A percentile compares a stretch with the other conserved stretches of the same genome.
Evolutionary conservation across 2,888 invertebrate genomes (phyloP).

Genomic region (Perithous albicinctus): DNA sequence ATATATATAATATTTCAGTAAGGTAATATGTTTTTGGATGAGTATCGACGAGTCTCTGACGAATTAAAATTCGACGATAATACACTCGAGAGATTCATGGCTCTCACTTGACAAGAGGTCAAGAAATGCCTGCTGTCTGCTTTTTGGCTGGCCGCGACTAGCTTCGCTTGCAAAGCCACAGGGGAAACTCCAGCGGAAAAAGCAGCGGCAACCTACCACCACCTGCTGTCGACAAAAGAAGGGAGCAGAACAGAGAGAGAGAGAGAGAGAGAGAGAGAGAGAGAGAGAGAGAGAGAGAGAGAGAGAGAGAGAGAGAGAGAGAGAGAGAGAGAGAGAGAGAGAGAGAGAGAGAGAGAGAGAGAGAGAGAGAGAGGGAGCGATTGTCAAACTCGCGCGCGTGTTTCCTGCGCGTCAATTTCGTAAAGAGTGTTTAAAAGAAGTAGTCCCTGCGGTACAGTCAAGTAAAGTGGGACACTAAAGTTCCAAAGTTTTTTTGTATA

Average conservation of each 20-base stretch:
- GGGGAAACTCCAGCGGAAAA: neutral
- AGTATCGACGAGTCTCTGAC: constrained; percentile 28
- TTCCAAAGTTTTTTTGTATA: too few relatives aligned
- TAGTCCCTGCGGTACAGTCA: too few relatives aligned
- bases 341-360: neutral
- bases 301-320: neutral
- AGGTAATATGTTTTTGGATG: constrained; percentile 51
- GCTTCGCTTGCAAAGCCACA: neutral
- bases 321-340: neutral
- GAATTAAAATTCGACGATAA: constrained; percentile 52
- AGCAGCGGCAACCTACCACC: too few relatives aligned
- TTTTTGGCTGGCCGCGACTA: constrained; percentile 11
- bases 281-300: neutral
- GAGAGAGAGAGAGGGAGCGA: neutral
- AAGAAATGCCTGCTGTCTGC: constrained; percentile 53
- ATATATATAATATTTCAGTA: constrained; percentile 53
- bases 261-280: neutral
- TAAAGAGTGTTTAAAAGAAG: too few relatives aligned
- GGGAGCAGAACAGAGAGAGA: too few relatives aligned
- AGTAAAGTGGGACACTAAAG: too few relatives aligned
- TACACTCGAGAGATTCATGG: constrained; percentile 49
- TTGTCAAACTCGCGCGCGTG: constrained; percentile 1
- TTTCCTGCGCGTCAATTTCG: neutral
- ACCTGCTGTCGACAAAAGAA: constrained; percentile 32
- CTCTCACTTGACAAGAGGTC: constrained; percentile 55